phyloP scores from a whole-genome alignment of 1,140 invertebrate genomes.

The Halyomorpha halys region DNA sequence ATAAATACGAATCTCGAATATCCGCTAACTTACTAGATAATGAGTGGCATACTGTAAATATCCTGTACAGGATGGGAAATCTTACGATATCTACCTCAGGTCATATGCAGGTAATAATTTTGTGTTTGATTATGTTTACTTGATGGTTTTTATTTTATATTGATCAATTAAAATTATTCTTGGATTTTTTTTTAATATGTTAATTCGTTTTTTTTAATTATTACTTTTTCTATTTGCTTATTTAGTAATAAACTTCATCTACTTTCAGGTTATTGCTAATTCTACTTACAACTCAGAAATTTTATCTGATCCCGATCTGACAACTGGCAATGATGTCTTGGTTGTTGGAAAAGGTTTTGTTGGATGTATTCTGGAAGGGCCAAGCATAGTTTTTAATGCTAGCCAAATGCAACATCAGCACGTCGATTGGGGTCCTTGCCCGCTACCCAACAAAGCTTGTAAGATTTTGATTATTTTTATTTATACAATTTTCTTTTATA shows the following conservation, averaged over 20 bases:
- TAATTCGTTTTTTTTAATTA: background rate
- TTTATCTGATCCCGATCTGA: conserved; percentile 51
- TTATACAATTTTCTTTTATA: background rate
- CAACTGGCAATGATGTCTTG: conserved; percentile 45
- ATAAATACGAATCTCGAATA: conserved; percentile 49
- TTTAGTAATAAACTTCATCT: no score
- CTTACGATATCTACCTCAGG: conserved; percentile 48
- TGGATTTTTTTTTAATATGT: background rate
- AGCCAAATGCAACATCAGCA: conserved; percentile 47
- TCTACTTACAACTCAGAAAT: conserved; percentile 64
- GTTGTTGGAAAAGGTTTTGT: conserved; percentile 67
- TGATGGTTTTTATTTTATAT: background rate
- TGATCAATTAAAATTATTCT: no score
- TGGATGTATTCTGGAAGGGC: conserved; percentile 74
- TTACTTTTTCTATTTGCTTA: background rate
- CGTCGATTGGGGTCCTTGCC: conserved; percentile 62
- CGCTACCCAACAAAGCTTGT: conserved; percentile 57
- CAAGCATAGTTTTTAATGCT: conserved; percentile 63
- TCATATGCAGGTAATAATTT: conserved; percentile 22
- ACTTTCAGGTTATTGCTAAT: conserved; percentile 58
- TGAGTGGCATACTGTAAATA: conserved; percentile 65
- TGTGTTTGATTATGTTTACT: no score
- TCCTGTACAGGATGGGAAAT: conserved; percentile 54
- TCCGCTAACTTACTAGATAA: conserved; percentile 60
- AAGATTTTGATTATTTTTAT: conserved; percentile 34